These are phyloP conservation scores for Trachymyrmex cornetzi DNA, from an alignment of 1,140 invertebrate species.

Conservation along the genomic window DNA sequence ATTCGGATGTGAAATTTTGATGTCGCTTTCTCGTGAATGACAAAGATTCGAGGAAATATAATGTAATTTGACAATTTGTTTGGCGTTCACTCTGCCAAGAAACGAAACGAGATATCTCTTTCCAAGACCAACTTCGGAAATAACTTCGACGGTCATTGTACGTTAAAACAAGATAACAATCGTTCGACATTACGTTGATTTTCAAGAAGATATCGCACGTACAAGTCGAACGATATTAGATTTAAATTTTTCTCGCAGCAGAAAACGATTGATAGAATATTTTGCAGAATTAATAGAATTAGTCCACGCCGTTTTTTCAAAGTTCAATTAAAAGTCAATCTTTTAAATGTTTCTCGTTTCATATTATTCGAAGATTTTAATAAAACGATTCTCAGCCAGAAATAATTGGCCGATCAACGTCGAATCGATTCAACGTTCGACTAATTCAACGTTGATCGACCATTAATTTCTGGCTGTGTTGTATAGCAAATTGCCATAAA, in stretches of 20 bases:
- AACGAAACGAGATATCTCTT: conserved; percentile 44
- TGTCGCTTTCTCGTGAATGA: neutral
- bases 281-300: neutral
- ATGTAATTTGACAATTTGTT: conserved; percentile 19
- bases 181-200: conserved; percentile 39
- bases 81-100: conserved; percentile 9
- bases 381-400: neutral
- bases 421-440: no score
- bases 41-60: conserved; percentile 5
- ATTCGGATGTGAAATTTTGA: neutral
- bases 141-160: conserved; percentile 34
- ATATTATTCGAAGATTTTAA: neutral
- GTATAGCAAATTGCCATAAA: neutral
- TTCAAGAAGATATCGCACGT: neutral
- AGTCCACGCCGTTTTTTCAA: neutral
- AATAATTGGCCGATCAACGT: no score
- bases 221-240: conserved; percentile 25
- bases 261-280: neutral
- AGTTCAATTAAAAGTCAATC: neutral
- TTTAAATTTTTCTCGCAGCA: conserved; percentile 10
- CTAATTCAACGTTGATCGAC: no score
- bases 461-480: no score
- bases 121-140: conserved; percentile 55
- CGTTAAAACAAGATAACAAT: conserved; percentile 68
- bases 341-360: neutral